A percentile compares a stretch with the other conserved stretches of the same genome.
phyloP scores from a whole-genome alignment of 2,888 invertebrate genomes.

The Teleiodes luculella region DNA sequence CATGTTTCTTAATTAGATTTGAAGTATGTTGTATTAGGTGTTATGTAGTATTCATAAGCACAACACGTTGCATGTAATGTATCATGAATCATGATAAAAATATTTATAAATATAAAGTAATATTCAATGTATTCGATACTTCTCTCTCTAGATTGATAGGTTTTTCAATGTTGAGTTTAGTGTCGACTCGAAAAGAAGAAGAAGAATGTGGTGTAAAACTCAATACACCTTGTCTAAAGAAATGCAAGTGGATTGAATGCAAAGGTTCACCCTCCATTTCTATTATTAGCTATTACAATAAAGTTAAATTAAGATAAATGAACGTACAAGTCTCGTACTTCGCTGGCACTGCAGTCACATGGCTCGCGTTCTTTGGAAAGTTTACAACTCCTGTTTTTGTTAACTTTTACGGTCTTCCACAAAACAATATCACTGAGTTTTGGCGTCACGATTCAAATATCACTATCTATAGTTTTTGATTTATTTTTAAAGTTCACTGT shows the following conservation, averaged over 20 bases:
- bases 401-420: constrained; percentile 53
- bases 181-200: no score
- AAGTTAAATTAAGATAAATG: constrained; percentile 54
- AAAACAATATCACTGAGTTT: constrained; percentile 47
- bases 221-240: no score
- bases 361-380: constrained; percentile 64
- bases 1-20: no score
- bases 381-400: constrained; percentile 61
- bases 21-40: no score
- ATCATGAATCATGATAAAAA: no score
- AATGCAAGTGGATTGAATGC: constrained; percentile 26
- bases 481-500: constrained; percentile 25
- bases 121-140: no score
- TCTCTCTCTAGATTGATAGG: no score
- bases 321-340: constrained; percentile 65
- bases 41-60: no score
- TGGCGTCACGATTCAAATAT: constrained; percentile 45
- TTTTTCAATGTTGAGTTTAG: no score
- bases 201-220: no score
- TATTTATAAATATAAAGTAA: no score
- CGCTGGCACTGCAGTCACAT: constrained; percentile 64
- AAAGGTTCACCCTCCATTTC: constrained; percentile 30
- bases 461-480: constrained; percentile 30
- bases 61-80: no score
- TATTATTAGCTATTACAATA: constrained; percentile 54